These are phyloP conservation scores for Lophius piscatorius DNA, from an alignment of 2,113 vertebrate genomes.

Conservation along the genomic window DNA sequence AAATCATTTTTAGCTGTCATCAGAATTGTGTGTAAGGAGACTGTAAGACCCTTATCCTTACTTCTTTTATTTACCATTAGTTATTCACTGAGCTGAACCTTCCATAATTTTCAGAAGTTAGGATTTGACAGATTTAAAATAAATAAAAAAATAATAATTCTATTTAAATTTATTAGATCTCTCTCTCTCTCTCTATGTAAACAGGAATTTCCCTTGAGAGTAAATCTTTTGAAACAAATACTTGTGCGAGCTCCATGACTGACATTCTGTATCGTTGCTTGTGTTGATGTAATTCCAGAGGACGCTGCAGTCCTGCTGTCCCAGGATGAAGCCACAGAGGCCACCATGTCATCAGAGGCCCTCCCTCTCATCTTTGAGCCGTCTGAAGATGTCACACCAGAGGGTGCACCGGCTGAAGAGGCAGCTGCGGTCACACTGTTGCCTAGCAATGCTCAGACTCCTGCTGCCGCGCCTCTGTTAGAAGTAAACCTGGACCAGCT, in stretches of 20 bases:
- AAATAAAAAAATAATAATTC: too few relatives aligned
- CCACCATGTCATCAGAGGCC: constrained; percentile 77
- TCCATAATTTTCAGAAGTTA: too few relatives aligned
- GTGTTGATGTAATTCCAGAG: constrained; percentile 38
- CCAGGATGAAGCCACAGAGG: constrained; percentile 73
- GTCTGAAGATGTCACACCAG: constrained; percentile 66
- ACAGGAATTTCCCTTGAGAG: too few relatives aligned
- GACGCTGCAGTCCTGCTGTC: constrained; percentile 59
- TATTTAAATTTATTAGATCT: too few relatives aligned
- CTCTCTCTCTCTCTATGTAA: too few relatives aligned
- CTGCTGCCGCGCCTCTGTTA: constrained; percentile 38
- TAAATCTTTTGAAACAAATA: too few relatives aligned
- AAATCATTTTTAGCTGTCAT: constrained; percentile 11
- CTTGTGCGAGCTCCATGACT: too few relatives aligned
- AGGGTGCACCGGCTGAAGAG: constrained; percentile 9
- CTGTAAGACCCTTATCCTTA: constrained; percentile 1
- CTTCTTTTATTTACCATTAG: too few relatives aligned
- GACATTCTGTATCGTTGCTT: constrained; percentile 18
- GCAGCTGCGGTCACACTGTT: constrained; percentile 20
- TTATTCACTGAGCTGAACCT: constrained; percentile 1
- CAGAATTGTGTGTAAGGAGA: constrained; percentile 5
- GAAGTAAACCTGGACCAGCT: constrained; percentile 61
- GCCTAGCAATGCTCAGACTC: constrained; percentile 42
- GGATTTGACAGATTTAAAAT: too few relatives aligned
- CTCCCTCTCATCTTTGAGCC: constrained; percentile 82